Percentiles rank a stretch among this genome's conserved stretches.
phyloP scores from a whole-genome alignment of 2,113 vertebrate species.

The Maccullochella peelii region DNA sequence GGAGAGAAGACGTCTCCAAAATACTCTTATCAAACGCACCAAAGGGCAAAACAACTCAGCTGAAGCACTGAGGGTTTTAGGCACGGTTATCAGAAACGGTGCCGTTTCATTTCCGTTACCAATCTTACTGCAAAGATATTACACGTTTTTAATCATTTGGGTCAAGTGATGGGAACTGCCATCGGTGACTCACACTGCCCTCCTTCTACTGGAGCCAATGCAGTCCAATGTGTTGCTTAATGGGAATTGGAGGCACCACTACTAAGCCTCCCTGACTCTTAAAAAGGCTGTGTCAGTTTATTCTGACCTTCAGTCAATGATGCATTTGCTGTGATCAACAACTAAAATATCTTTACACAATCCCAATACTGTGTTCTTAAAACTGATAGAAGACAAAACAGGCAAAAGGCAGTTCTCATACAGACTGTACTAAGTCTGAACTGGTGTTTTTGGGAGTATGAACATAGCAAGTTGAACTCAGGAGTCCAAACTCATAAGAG shows the following conservation, averaged over 20 bases:
- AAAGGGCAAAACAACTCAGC: conserved; percentile 1
- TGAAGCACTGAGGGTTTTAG: not conserved
- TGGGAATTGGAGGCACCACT: not conserved
- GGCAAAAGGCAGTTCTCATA: no score
- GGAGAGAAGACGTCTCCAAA: not conserved
- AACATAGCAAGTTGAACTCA: no score
- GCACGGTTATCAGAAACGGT: not conserved
- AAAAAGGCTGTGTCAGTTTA: not conserved
- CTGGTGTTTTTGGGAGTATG: no score
- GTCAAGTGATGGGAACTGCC: conserved; percentile 6
- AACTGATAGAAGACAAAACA: no score
- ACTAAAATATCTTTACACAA: not conserved
- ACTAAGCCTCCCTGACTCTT: not conserved
- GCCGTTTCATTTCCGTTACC: not conserved
- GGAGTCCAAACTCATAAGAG: no score
- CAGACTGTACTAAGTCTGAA: no score
- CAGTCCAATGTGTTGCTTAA: not conserved
- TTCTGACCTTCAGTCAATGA: not conserved
- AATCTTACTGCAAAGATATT: not conserved
- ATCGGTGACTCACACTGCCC: not conserved
- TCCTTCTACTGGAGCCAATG: not conserved
- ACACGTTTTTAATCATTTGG: not conserved
- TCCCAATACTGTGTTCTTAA: not conserved
- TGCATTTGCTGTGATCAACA: not conserved
- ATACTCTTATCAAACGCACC: conserved; percentile 7